Percentiles rank a stretch among this genome's conserved stretches.
Conservation (phyloP, 2,113 vertebrate species). For the Rhinopomastus cyanomelas region DNA sequence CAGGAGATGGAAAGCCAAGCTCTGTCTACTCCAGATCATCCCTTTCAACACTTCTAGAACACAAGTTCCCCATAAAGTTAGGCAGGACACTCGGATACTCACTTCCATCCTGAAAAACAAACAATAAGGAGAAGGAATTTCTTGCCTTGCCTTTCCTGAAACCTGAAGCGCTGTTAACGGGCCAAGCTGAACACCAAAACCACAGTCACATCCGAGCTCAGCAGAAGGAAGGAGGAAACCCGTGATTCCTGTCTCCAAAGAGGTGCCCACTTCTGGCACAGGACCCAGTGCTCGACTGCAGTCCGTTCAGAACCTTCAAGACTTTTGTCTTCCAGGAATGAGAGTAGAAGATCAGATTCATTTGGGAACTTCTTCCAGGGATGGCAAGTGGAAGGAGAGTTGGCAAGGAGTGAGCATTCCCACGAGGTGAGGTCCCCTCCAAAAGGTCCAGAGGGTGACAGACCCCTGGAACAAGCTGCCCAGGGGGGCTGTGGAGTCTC, state of each 20-base stretch:
- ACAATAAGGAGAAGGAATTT: not conserved
- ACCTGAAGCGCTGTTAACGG: not conserved
- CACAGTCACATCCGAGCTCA: not conserved
- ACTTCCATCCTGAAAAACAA: not conserved
- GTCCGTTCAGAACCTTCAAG: not conserved
- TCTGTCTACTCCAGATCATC: not conserved
- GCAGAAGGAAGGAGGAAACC: not conserved
- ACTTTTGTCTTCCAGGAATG: not conserved
- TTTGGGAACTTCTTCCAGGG: not conserved
- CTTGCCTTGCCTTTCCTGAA: not conserved
- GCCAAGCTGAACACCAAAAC: not conserved
- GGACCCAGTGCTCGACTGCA: not conserved
- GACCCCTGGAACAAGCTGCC: too few species aligned
- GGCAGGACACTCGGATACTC: not conserved
- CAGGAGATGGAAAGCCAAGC: not conserved
- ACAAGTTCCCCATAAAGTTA: not conserved
- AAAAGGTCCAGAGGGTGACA: too few species aligned
- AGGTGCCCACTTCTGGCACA: not conserved
- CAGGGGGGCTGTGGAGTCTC: too few species aligned
- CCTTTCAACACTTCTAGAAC: not conserved
- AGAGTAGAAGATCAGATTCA: not conserved
- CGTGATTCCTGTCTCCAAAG: not conserved
- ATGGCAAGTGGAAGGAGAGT: not conserved
- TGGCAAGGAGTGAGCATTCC: not conserved
- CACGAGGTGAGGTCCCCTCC: not conserved